These are phyloP conservation scores for Mycalesis mineus DNA, from an alignment of 2,888 invertebrate genomes.

Conservation along the genomic window DNA sequence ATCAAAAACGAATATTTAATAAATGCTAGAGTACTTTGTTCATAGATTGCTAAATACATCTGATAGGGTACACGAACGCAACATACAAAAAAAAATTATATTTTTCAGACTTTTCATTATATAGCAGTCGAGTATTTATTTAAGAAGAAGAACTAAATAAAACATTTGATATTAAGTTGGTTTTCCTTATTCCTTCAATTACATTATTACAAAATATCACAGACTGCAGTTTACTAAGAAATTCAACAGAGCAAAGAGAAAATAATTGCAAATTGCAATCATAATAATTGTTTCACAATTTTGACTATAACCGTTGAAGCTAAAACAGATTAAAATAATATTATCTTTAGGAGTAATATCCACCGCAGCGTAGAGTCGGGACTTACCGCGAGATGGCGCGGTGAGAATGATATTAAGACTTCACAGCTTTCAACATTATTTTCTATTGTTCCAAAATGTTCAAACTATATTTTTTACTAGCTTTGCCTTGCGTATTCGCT, in stretches of 20 bases:
- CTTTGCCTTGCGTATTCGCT: no score
- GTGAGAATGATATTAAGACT: conserved; percentile 56
- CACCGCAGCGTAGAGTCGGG: conserved; percentile 19
- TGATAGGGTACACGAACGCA: no score
- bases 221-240: conserved; percentile 29
- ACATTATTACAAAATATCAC: neutral
- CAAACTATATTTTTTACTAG: no score
- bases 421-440: conserved; percentile 39
- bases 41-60: no score
- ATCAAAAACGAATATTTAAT: no score
- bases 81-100: no score
- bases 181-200: no score
- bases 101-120: no score
- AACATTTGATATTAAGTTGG: no score
- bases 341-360: conserved; percentile 37
- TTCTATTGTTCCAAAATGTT: conserved; percentile 32
- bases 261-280: conserved; percentile 44
- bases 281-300: conserved; percentile 53
- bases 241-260: conserved; percentile 41
- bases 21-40: no score
- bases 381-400: conserved; percentile 63
- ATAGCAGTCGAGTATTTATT: no score
- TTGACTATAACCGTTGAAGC: conserved; percentile 55
- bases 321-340: conserved; percentile 63
- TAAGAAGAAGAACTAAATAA: no score